Evolutionary conservation across 1,140 invertebrate species (phyloP).

Genomic region (Drosophila kohkoa): DNA sequence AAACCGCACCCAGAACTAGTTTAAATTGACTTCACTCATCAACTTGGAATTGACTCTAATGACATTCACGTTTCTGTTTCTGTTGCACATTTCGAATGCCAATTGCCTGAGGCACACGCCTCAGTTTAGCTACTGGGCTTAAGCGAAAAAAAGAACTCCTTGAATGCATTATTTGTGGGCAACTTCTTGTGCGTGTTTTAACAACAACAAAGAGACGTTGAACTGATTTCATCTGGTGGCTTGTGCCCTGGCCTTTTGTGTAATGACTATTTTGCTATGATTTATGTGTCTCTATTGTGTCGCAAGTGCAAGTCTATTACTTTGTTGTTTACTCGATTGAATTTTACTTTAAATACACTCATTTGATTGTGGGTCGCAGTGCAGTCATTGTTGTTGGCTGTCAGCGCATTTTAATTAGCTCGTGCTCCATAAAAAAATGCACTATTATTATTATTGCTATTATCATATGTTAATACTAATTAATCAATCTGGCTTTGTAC

Average conservation of each 20-base stretch:
- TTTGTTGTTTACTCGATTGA: neutral
- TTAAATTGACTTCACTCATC: constrained; percentile 65
- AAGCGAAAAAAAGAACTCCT: neutral
- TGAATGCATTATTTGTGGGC: neutral
- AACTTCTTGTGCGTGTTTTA: constrained; percentile 39
- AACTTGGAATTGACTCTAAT: constrained; percentile 66
- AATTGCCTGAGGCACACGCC: constrained; percentile 51
- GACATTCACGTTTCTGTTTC: constrained; percentile 63
- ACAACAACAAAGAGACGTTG: neutral
- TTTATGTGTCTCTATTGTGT: constrained; percentile 64
- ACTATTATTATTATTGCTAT: constrained; percentile 28
- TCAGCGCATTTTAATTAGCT: constrained; percentile 59
- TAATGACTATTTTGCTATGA: constrained; percentile 67
- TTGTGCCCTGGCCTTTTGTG: constrained; percentile 30
- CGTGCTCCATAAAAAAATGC: constrained; percentile 38
- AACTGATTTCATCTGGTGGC: constrained; percentile 31
- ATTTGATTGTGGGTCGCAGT: constrained; percentile 12
- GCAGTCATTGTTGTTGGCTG: constrained; percentile 12
- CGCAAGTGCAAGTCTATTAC: constrained; percentile 49
- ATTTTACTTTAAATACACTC: constrained; percentile 6
- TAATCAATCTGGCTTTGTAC: constrained; percentile 65
- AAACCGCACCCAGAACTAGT: constrained; percentile 74
- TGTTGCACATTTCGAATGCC: constrained; percentile 49
- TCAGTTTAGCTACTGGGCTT: constrained; percentile 25
- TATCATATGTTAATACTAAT: constrained; percentile 53